These are phyloP conservation scores for Archegozetes longisetosus DNA, from an alignment of 1,140 invertebrate species.

Conservation along the genomic window DNA sequence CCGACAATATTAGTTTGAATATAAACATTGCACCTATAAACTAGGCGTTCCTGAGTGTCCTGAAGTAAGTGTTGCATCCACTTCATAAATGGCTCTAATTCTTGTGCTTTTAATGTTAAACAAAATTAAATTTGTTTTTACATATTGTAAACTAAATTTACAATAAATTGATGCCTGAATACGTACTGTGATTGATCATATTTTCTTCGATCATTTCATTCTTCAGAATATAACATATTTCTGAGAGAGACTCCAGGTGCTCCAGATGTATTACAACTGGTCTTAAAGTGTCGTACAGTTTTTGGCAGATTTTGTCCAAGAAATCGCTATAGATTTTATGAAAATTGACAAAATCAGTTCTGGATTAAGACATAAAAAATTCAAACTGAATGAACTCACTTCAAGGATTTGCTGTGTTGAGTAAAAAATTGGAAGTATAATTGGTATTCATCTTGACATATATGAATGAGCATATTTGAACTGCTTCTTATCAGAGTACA, in stretches of 20 bases:
- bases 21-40: slow-evolving; percentile 88
- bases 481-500: slow-evolving; percentile 71
- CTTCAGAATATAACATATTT: slow-evolving; percentile 80
- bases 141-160: background rate
- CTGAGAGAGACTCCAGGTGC: slow-evolving; percentile 90
- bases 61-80: slow-evolving; percentile 73
- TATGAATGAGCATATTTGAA: slow-evolving; percentile 71
- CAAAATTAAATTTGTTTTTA: background rate
- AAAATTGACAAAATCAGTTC: background rate
- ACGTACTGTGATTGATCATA: background rate
- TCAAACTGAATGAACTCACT: too few species aligned
- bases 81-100: slow-evolving; percentile 62
- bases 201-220: slow-evolving; percentile 19
- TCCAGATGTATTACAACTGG: slow-evolving; percentile 92
- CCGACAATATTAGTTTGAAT: slow-evolving; percentile 74
- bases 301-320: slow-evolving; percentile 66
- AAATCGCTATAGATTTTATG: slow-evolving; percentile 32
- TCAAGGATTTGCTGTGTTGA: slow-evolving; percentile 42
- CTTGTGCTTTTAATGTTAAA: slow-evolving; percentile 25
- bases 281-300: slow-evolving; percentile 80
- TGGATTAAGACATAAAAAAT: too few species aligned
- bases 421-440: slow-evolving; percentile 78
- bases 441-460: slow-evolving; percentile 78
- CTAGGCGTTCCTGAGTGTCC: slow-evolving; percentile 89
- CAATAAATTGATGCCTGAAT: too few species aligned